Base-by-base conservation (phyloP, 2,888 invertebrate genomes). In the Steinernema hermaphroditum region DNA sequence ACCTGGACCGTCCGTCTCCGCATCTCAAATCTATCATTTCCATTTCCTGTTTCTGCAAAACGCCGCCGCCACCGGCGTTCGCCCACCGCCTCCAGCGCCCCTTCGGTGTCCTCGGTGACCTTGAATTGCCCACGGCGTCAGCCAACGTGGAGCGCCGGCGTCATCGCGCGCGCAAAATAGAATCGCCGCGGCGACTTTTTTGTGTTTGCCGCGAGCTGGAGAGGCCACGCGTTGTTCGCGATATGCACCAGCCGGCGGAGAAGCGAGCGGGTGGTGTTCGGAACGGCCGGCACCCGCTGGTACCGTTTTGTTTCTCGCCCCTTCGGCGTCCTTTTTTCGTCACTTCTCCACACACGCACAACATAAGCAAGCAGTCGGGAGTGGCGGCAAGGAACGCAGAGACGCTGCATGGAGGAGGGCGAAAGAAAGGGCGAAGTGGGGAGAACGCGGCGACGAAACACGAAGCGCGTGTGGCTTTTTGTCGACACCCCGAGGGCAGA, bases 241-340 rank as follows among this genome's bases (percentile, higher is more conserved):
- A 54, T 19, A 2, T 27, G 29, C 54, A 27, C 29, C 54, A 54
- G 14, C 54, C 16, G 16, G 46, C 8, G 46, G 46, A 16, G 24
- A 14, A 27, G 54, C 54, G 54, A 54, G 6, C 8, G 24, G 14
- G 24, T 12, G 54, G 29, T 54, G 54, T 54, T 54, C 54, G 54
- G 54, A 54, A 54, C 54, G 54, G 54, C 54, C 16, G 54, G 54
- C 54, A 54, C 54, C 29, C 54, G 54, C 54, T 54, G 54, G 54
- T 54, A 54, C 54, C 54, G 54, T 27, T 27, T 54, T 54, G 22
- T 54, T 54, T 12, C 54, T 54, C 54, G 54, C 54, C 6, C 14
- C 49, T 12, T 9, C 54, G 27, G 22, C 54, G 54, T 24, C 54
- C 24, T 27, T 27, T 22, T 54, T 54, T 22, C 54, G 29, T 37